phyloP scores from a whole-genome alignment of 2,113 vertebrate species.

The Elanus axillaris region DNA sequence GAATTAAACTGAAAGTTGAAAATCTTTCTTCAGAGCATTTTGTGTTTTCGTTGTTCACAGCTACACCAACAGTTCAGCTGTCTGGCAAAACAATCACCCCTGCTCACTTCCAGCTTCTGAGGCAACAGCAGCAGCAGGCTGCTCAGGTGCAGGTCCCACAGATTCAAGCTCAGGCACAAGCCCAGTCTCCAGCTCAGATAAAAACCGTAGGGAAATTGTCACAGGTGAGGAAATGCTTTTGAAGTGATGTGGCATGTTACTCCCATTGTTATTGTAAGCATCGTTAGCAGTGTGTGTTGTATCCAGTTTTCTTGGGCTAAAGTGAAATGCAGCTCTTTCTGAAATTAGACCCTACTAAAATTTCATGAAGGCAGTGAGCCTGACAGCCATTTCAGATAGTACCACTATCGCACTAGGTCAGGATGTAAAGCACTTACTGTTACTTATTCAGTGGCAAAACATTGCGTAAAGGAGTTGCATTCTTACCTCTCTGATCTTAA shows the following conservation, averaged over 20 bases:
- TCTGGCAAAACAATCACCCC: conserved; percentile 79
- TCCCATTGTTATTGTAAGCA: not conserved
- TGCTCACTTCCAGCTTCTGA: conserved; percentile 88
- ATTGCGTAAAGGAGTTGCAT: not conserved
- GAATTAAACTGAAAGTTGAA: not conserved
- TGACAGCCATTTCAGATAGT: not conserved
- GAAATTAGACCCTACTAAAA: not conserved
- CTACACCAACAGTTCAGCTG: conserved; percentile 80
- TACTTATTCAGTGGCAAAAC: not conserved
- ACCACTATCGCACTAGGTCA: not conserved
- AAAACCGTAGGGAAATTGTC: conserved; percentile 82
- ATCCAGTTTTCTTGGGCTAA: not conserved
- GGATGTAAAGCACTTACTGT: not conserved
- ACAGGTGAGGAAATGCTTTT: conserved; percentile 63
- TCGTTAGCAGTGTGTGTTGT: not conserved
- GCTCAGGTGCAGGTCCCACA: conserved; percentile 74
- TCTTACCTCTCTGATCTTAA: not conserved
- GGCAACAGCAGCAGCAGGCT: conserved; percentile 81
- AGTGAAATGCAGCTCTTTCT: not conserved
- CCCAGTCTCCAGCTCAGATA: conserved; percentile 82
- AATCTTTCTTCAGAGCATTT: not conserved
- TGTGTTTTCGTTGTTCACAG: not conserved
- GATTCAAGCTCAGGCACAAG: conserved; percentile 68
- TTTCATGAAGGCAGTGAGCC: not conserved
- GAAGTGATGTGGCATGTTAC: rapidly evolving